A percentile compares a stretch with the other conserved stretches of the same genome.
phyloP scores from a whole-genome alignment of 2,888 invertebrate genomes.

The Hesperia comma region DNA sequence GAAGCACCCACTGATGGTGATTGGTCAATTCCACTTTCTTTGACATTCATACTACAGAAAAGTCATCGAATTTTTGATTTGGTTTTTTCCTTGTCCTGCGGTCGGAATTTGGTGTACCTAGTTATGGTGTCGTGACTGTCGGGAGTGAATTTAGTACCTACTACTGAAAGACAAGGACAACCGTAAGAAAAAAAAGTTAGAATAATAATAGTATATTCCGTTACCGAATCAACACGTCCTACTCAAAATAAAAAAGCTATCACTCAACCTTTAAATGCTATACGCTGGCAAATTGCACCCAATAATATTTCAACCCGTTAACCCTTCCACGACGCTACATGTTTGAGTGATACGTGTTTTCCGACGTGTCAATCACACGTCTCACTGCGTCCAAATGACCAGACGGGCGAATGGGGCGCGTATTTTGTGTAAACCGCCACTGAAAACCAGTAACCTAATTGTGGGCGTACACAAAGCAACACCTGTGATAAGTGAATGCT shows the following conservation, averaged over 20 bases:
- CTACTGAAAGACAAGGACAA: too few species aligned
- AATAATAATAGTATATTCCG: too few species aligned
- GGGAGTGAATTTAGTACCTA: too few species aligned
- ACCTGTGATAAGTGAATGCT: slow-evolving; percentile 34
- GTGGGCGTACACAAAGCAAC: slow-evolving; percentile 32
- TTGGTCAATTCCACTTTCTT: too few species aligned
- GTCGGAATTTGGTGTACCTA: too few species aligned
- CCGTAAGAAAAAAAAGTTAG: too few species aligned
- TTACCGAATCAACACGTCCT: too few species aligned
- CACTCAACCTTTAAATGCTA: slow-evolving; percentile 3
- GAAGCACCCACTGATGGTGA: too few species aligned
- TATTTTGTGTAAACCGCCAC: slow-evolving; percentile 43
- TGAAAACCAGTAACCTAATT: slow-evolving; percentile 37
- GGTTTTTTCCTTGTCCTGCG: too few species aligned
- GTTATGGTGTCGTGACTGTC: too few species aligned
- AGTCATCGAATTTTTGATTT: too few species aligned
- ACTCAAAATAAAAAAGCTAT: not conserved
- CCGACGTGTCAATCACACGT: slow-evolving; percentile 69
- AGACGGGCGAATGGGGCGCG: slow-evolving; percentile 44
- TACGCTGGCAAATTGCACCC: slow-evolving; percentile 56
- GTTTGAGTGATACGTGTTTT: slow-evolving; percentile 57
- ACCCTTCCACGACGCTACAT: slow-evolving; percentile 56
- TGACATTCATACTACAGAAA: too few species aligned
- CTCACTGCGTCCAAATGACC: slow-evolving; percentile 62
- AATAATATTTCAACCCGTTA: slow-evolving; percentile 69